These are phyloP conservation scores for Xestobium rufovillosum DNA, from an alignment of 2,888 invertebrate genomes.

Conservation along the genomic window DNA sequence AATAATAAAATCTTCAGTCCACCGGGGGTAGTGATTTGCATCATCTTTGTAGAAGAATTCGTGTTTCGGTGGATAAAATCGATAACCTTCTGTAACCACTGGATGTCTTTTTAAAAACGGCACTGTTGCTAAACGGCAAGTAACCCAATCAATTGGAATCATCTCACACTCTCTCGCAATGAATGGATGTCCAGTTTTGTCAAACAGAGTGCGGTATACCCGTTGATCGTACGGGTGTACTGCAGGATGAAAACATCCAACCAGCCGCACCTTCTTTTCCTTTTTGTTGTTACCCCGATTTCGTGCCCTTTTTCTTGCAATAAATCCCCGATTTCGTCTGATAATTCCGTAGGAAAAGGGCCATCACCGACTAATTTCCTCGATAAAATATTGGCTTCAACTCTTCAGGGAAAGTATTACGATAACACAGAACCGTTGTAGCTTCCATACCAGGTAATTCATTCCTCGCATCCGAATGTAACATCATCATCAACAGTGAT, in stretches of 20 bases:
- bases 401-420: constrained; percentile 74
- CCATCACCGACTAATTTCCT: no score
- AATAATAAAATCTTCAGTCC: constrained; percentile 97
- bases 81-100: constrained; percentile 68
- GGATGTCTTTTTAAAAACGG: constrained; percentile 87
- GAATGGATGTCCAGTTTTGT: constrained; percentile 96
- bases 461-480: constrained; percentile 72
- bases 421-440: constrained; percentile 84
- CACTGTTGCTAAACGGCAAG: constrained; percentile 89
- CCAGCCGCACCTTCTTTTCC: constrained; percentile 97
- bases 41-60: constrained; percentile 99
- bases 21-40: constrained; percentile 97
- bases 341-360: no score
- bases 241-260: constrained; percentile 84
- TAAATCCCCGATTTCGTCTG: constrained; percentile 65
- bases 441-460: constrained; percentile 69
- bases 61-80: constrained; percentile 64
- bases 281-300: constrained; percentile 89
- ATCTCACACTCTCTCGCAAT: constrained; percentile 87
- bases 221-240: constrained; percentile 93
- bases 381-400: no score
- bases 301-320: constrained; percentile 77
- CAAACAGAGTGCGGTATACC: constrained; percentile 85
- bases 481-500: constrained; percentile 77
- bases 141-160: constrained; percentile 99